These are phyloP conservation scores for Eulacestoma nigropectus DNA, from an alignment of 2,113 vertebrate genomes.

Conservation along the genomic window DNA sequence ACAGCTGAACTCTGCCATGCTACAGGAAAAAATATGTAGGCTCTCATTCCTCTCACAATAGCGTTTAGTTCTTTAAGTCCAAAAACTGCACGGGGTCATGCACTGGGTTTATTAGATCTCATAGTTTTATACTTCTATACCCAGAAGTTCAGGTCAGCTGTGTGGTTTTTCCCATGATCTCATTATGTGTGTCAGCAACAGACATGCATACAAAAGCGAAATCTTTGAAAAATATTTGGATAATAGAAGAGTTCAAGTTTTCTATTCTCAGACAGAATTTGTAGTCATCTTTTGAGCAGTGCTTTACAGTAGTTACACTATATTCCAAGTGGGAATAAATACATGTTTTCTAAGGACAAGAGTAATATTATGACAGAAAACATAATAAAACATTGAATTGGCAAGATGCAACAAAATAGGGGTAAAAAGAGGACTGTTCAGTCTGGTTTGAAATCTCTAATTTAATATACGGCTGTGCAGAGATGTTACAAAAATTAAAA, in stretches of 20 bases:
- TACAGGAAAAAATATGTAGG: neutral
- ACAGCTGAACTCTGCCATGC: slow-evolving; percentile 37
- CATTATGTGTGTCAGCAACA: slow-evolving; percentile 48
- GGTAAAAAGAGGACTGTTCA: slow-evolving; percentile 63
- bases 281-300: slow-evolving; percentile 61
- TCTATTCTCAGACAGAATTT: slow-evolving; percentile 57
- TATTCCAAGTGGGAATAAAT: slow-evolving; percentile 70
- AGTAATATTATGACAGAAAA: slow-evolving; percentile 73
- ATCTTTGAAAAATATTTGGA: slow-evolving; percentile 66
- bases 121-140: slow-evolving; percentile 44
- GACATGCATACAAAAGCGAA: slow-evolving; percentile 17
- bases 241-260: slow-evolving; percentile 64
- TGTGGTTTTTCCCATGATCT: slow-evolving; percentile 62
- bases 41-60: slow-evolving; percentile 45
- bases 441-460: slow-evolving; percentile 64
- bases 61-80: slow-evolving; percentile 32
- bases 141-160: slow-evolving; percentile 47
- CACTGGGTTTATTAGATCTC: slow-evolving; percentile 38
- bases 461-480: slow-evolving; percentile 11
- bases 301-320: slow-evolving; percentile 55
- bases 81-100: slow-evolving; percentile 6
- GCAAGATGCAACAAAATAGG: slow-evolving; percentile 56
- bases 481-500: slow-evolving; percentile 31
- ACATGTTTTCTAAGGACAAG: slow-evolving; percentile 68
- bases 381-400: slow-evolving; percentile 70